phyloP scores from a whole-genome alignment of 2,797 vertebrate species.

The Bradypodion ventrale region DNA sequence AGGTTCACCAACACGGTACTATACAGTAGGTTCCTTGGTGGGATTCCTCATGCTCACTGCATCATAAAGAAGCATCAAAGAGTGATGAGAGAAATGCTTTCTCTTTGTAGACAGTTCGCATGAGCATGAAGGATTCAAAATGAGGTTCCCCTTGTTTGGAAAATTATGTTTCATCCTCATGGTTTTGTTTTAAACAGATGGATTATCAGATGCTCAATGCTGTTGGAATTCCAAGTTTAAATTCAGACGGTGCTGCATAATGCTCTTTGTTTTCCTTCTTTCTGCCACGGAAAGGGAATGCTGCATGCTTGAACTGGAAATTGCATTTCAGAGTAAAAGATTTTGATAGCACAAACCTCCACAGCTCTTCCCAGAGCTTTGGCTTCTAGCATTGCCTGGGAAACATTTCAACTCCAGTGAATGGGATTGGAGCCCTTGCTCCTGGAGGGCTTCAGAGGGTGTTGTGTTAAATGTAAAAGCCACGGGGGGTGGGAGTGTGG shows the following conservation, averaged over 20 bases:
- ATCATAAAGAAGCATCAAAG: slow-evolving; percentile 9
- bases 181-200: background rate
- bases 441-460: slow-evolving; percentile 35
- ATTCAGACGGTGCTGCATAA: background rate
- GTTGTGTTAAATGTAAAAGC: slow-evolving; percentile 32
- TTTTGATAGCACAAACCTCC: slow-evolving; percentile 20
- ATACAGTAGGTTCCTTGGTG: background rate
- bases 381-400: slow-evolving; percentile 29
- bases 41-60: background rate
- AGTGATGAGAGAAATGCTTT: background rate
- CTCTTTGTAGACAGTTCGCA: background rate
- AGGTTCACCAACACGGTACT: no score
- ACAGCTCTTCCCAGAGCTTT: slow-evolving; percentile 13
- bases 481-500: slow-evolving; percentile 11
- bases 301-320: background rate
- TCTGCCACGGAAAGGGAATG: background rate
- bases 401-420: slow-evolving; percentile 37
- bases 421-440: slow-evolving; percentile 21
- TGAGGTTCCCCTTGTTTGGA: background rate
- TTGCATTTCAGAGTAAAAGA: background rate
- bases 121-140: background rate
- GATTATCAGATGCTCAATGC: background rate
- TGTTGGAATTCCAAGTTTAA: background rate
- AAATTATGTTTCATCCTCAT: background rate
- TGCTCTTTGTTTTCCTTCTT: background rate